Evolutionary conservation across 2,888 invertebrate genomes (phyloP).

Genomic region (Tipula confusa): DNA sequence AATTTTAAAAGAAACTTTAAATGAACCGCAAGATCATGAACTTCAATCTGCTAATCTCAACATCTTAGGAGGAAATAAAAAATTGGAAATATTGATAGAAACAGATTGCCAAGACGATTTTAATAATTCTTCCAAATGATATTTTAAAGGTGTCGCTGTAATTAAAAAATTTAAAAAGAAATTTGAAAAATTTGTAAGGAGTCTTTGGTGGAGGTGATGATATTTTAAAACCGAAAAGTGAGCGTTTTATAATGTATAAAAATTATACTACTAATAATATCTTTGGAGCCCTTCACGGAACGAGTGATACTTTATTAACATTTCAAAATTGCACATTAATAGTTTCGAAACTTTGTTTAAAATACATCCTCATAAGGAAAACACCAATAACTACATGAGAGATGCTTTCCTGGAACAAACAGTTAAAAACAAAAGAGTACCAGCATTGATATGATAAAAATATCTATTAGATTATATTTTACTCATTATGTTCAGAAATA

Average conservation of each 20-base stretch:
- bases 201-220: background rate
- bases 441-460: too few species aligned
- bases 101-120: background rate
- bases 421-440: too few species aligned
- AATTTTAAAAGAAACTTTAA: background rate
- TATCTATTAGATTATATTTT: too few species aligned
- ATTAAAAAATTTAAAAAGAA: background rate
- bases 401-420: too few species aligned
- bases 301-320: background rate
- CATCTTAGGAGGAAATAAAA: background rate
- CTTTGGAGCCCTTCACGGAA: background rate
- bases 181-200: background rate
- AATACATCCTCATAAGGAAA: background rate
- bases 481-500: too few species aligned
- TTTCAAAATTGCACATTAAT: background rate
- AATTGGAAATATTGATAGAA: background rate
- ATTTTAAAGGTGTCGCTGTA: background rate
- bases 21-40: too few species aligned
- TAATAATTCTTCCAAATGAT: background rate
- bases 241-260: background rate
- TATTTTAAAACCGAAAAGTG: background rate
- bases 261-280: background rate
- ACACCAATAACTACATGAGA: too few species aligned
- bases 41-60: background rate
- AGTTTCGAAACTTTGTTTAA: background rate